phyloP scores from a whole-genome alignment of 2,113 vertebrate genomes.

The Vireo altiloquus region DNA sequence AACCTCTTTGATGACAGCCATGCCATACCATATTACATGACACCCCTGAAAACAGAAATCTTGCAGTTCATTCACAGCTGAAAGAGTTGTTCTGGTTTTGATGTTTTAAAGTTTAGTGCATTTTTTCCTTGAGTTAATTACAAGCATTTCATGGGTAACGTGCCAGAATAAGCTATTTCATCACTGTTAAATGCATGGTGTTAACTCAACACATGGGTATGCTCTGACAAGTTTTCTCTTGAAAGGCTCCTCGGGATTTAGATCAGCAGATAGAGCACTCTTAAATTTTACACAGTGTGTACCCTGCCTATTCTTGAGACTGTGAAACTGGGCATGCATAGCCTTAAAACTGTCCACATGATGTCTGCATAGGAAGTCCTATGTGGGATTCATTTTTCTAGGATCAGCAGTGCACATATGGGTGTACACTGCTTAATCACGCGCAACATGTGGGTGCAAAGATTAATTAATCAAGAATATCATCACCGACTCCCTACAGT shows the following conservation, averaged over 20 bases:
- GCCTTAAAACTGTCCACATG: not conserved
- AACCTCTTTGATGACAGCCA: not conserved
- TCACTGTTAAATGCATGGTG: not conserved
- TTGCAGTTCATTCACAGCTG: not conserved
- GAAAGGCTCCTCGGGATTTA: not conserved
- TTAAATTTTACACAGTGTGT: not conserved
- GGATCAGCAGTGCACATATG: not conserved
- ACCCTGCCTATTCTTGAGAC: not conserved
- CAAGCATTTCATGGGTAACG: not conserved
- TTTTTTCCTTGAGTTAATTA: slow-evolving; percentile 27
- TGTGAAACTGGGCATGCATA: not conserved
- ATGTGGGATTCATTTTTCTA: not conserved
- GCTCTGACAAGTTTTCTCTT: slow-evolving; percentile 49
- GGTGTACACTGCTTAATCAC: not conserved
- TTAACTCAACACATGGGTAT: slow-evolving; percentile 6
- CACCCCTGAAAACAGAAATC: not conserved
- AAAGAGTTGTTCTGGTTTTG: not conserved
- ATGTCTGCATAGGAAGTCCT: not conserved
- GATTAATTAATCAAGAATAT: not conserved
- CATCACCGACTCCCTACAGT: not conserved
- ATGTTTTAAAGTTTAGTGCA: not conserved
- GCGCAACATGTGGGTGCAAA: not conserved
- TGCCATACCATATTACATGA: not conserved
- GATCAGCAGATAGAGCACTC: slow-evolving; percentile 1
- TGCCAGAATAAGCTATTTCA: slow-evolving; percentile 26